Evolutionary conservation across 1,140 invertebrate species (phyloP).

Genomic region (Ceratosolen solmsi): DNA sequence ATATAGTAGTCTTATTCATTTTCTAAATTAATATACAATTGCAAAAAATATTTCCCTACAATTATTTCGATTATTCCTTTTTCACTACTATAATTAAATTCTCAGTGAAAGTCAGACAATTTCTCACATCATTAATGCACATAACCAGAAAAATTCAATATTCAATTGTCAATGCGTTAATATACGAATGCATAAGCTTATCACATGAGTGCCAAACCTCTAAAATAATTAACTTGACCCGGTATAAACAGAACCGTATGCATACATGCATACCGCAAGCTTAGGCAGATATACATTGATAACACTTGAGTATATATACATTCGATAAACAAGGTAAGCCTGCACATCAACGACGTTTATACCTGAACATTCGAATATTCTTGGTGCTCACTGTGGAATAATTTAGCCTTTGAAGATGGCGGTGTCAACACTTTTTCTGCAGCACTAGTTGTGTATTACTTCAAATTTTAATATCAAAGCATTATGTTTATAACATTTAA

Average conservation of each 20-base stretch:
- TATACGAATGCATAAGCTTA: not conserved
- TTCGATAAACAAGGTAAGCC: not conserved
- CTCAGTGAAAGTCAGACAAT: no score
- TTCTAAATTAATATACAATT: no score
- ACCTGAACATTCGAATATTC: conserved; percentile 8
- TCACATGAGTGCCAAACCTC: not conserved
- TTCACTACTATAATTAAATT: no score
- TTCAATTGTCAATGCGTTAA: not conserved
- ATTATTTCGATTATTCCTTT: no score
- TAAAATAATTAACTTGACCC: conserved; percentile 42
- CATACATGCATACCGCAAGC: not conserved
- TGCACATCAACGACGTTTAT: conserved; percentile 9
- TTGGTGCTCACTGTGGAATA: conserved; percentile 10
- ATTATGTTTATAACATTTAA: no score
- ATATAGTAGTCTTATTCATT: no score
- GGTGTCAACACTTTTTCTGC: not conserved
- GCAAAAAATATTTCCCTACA: no score
- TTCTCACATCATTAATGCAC: no score
- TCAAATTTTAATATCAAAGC: no score
- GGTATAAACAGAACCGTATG: conserved; percentile 32
- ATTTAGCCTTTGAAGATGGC: not conserved
- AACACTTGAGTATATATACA: not conserved
- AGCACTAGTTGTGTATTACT: no score
- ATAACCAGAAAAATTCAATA: no score
- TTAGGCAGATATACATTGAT: not conserved